Percentiles rank a stretch among this genome's conserved stretches.
phyloP scores from a whole-genome alignment of 2,888 invertebrate genomes.

The Meta bourneti region DNA sequence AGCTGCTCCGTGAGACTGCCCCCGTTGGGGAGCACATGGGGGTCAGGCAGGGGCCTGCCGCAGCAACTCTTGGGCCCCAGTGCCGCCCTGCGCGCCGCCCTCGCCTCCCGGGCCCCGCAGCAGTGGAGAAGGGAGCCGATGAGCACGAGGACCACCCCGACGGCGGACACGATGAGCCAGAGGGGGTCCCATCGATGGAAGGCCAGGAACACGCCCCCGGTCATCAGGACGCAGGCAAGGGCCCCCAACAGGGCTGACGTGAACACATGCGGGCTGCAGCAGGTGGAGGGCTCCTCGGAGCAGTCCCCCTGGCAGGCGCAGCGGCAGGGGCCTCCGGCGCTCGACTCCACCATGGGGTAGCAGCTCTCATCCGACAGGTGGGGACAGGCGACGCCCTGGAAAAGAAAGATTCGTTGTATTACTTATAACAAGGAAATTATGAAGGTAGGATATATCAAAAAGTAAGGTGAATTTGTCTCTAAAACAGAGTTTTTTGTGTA shows the following conservation, averaged over 20 bases:
- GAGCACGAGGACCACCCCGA: conserved; percentile 76
- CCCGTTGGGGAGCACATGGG: conserved; percentile 27
- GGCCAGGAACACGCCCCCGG: conserved; percentile 77
- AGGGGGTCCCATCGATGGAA: conserved; percentile 76
- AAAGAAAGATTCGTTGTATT: not conserved
- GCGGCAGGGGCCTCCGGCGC: conserved; percentile 42
- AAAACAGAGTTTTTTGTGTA: too few species aligned
- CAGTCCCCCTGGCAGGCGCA: conserved; percentile 42
- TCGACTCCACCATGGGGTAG: conserved; percentile 62
- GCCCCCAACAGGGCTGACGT: conserved; percentile 76
- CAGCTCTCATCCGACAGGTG: conserved; percentile 60
- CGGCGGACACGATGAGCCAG: conserved; percentile 76
- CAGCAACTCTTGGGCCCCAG: not conserved
- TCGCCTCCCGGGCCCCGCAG: conserved; percentile 30
- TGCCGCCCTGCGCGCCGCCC: not conserved
- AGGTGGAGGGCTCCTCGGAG: not conserved
- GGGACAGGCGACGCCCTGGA: conserved; percentile 53
- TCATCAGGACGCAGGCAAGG: conserved; percentile 76
- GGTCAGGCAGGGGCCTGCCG: not conserved
- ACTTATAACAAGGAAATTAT: not conserved
- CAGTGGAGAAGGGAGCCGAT: conserved; percentile 77
- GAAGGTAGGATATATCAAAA: not conserved
- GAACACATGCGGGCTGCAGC: conserved; percentile 76
- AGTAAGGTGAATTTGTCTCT: too few species aligned
- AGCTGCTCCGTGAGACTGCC: conserved; percentile 71